These are phyloP conservation scores for Eumerus sabulonum DNA, from an alignment of 2,888 invertebrate species.

Conservation along the genomic window DNA sequence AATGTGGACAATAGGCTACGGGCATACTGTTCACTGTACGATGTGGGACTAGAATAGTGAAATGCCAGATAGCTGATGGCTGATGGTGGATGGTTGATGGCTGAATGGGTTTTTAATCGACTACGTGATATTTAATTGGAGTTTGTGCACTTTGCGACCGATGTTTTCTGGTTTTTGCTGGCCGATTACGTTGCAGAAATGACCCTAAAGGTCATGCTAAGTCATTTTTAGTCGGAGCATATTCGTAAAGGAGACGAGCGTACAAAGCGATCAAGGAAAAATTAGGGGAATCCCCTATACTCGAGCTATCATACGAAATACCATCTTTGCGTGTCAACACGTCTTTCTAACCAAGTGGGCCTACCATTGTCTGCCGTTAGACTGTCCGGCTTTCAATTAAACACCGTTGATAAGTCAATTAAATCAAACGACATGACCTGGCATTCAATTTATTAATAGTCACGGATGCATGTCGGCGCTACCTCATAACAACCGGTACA, in stretches of 20 bases:
- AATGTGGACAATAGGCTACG: slow-evolving; percentile 56
- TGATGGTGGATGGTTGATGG: slow-evolving; percentile 39
- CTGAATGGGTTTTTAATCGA: slow-evolving; percentile 65
- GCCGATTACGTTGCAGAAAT: too few relatives aligned
- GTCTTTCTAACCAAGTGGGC: too few relatives aligned
- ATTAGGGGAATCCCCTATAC: too few relatives aligned
- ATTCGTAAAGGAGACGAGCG: too few relatives aligned
- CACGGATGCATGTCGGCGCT: not conserved
- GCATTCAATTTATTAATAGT: not conserved
- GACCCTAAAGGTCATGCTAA: too few relatives aligned
- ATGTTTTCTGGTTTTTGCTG: too few relatives aligned
- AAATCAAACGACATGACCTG: not conserved
- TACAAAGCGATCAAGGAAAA: too few relatives aligned
- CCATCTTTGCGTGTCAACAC: too few relatives aligned
- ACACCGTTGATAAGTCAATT: not conserved
- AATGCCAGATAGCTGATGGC: slow-evolving; percentile 51
- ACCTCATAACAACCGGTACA: not conserved
- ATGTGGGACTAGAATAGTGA: slow-evolving; percentile 48
- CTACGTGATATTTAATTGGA: slow-evolving; percentile 49
- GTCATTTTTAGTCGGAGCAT: too few relatives aligned
- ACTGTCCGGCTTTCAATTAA: too few relatives aligned
- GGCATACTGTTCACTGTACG: slow-evolving; percentile 31
- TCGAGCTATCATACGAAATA: too few relatives aligned
- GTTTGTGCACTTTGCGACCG: slow-evolving; percentile 30
- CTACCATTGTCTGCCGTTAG: too few relatives aligned